These are phyloP conservation scores for Bufotes viridis DNA, from an alignment of 2,797 vertebrate genomes.

Conservation along the genomic window DNA sequence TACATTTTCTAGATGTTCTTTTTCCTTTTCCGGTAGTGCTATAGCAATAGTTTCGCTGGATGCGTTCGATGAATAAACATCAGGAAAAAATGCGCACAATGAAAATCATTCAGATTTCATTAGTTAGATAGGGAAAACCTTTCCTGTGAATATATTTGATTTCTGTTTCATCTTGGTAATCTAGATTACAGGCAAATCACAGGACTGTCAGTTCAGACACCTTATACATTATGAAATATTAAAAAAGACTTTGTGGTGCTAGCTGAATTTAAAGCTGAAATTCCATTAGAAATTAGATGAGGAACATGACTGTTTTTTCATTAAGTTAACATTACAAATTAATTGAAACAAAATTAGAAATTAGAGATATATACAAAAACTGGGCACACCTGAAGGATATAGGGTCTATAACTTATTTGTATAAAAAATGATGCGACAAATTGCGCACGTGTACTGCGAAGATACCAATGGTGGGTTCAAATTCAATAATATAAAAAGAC, in stretches of 20 bases:
- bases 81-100: too few species aligned
- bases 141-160: background rate
- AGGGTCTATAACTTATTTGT: too few species aligned
- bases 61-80: background rate
- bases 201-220: background rate
- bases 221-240: constrained; percentile 12
- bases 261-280: background rate
- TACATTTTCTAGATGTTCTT: too few species aligned
- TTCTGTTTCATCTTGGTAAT: background rate
- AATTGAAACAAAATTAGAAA: too few species aligned
- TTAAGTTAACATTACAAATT: background rate
- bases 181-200: background rate
- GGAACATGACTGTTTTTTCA: background rate
- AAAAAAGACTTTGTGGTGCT: background rate
- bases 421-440: too few species aligned
- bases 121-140: background rate
- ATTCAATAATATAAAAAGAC: too few species aligned
- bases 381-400: too few species aligned
- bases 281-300: background rate
- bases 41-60: constrained; percentile 1
- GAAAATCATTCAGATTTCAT: constrained; percentile 12
- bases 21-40: too few species aligned
- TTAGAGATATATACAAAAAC: too few species aligned
- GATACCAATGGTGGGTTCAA: too few species aligned
- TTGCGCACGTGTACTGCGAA: too few species aligned